Conservation (phyloP, 2,113 vertebrate genomes). For the Engraulis encrasicolus region DNA sequence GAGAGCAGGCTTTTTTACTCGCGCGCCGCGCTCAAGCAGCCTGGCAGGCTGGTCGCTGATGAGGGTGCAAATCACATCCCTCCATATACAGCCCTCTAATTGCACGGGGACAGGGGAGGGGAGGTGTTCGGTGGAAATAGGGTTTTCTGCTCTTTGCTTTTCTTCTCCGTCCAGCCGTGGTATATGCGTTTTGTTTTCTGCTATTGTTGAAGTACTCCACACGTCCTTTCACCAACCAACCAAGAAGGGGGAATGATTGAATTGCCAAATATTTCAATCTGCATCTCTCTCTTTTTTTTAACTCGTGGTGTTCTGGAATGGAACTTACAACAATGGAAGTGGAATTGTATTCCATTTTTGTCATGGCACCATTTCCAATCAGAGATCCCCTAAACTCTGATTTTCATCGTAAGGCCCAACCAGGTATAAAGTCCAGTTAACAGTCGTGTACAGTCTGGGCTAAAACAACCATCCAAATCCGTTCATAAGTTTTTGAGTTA, state of each 20-base stretch:
- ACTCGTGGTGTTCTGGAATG: no score
- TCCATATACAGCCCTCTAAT: slow-evolving; percentile 17
- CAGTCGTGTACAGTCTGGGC: background rate
- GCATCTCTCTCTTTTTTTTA: no score
- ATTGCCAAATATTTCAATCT: background rate
- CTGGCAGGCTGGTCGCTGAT: slow-evolving; percentile 25
- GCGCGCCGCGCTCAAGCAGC: no score
- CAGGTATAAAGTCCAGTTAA: background rate
- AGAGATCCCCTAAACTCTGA: no score
- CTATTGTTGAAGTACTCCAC: background rate
- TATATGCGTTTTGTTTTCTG: background rate
- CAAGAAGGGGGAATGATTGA: background rate
- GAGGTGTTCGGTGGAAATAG: background rate
- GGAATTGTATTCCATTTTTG: no score
- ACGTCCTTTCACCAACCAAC: background rate
- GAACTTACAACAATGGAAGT: no score
- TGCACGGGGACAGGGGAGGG: background rate
- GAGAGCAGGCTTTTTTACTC: slow-evolving; percentile 31
- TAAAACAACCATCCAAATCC: background rate
- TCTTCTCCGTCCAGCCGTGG: background rate
- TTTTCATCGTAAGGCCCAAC: background rate
- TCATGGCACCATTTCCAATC: no score
- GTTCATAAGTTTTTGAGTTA: no score
- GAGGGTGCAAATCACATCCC: slow-evolving; percentile 20
- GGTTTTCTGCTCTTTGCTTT: background rate